phyloP scores from a whole-genome alignment of 2,888 invertebrate species.

The Drosophila merina region DNA sequence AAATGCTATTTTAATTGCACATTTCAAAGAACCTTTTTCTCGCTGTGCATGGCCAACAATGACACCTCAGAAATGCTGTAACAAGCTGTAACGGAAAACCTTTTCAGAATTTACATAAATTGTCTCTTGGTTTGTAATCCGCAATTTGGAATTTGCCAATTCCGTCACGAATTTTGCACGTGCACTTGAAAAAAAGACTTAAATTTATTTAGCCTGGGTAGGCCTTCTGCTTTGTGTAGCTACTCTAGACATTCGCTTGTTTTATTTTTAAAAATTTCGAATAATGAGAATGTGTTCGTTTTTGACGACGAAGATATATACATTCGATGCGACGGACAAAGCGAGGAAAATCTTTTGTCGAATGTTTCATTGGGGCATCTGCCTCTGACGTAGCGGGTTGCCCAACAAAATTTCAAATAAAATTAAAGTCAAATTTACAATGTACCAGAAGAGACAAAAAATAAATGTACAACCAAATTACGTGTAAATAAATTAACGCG shows the following conservation, averaged over 20 bases:
- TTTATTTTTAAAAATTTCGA: slow-evolving; percentile 32
- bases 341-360: slow-evolving; percentile 15
- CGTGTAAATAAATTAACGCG: slow-evolving; percentile 17
- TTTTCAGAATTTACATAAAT: slow-evolving; percentile 38
- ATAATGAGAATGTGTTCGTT: slow-evolving; percentile 7
- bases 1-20: no score
- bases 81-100: slow-evolving; percentile 45
- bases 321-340: neutral
- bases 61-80: slow-evolving; percentile 44
- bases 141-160: slow-evolving; percentile 56
- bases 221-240: neutral
- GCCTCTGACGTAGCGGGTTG: slow-evolving; percentile 45
- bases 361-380: slow-evolving; percentile 37
- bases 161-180: slow-evolving; percentile 67
- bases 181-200: slow-evolving; percentile 23
- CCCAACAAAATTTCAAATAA: neutral
- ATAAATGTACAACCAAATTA: neutral
- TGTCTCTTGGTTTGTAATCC: slow-evolving; percentile 34
- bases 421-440: neutral
- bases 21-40: neutral
- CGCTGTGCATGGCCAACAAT: neutral
- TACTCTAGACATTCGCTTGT: neutral
- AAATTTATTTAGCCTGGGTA: neutral
- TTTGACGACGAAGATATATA: neutral
- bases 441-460: neutral